Percentiles rank a stretch among this genome's conserved stretches.
These are phyloP conservation scores for Sycophila sp. DNA, from an alignment of 1,140 invertebrate species.

Conservation along the genomic window DNA sequence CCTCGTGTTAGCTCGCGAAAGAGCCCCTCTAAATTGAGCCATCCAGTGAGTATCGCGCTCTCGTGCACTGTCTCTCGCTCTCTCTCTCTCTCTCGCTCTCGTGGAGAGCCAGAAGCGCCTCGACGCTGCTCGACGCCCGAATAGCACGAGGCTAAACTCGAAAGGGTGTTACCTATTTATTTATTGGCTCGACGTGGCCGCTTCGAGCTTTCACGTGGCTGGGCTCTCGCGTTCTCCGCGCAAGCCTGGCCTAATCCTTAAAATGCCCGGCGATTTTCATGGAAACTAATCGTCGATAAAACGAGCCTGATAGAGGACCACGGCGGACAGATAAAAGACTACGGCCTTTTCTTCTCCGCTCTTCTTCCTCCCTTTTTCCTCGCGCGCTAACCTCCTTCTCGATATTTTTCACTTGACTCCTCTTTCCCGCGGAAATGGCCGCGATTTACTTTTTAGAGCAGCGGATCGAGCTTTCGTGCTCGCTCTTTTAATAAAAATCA, in stretches of 20 bases:
- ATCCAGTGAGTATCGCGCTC: conserved; percentile 43
- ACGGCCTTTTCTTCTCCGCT: not conserved
- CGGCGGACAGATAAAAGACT: not conserved
- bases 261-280: conserved; percentile 24
- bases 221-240: not conserved
- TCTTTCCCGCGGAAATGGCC: too few relatives aligned
- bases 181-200: conserved; percentile 45
- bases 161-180: conserved; percentile 53
- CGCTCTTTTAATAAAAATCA: too few relatives aligned
- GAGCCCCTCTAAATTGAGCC: conserved; percentile 54
- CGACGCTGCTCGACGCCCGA: too few relatives aligned
- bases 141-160: conserved; percentile 41
- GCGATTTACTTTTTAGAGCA: too few relatives aligned
- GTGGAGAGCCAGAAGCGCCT: too few relatives aligned
- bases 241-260: conserved; percentile 19
- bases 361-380: not conserved
- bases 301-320: not conserved
- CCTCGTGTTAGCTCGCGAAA: conserved; percentile 53
- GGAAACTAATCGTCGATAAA: conserved; percentile 18
- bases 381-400: too few relatives aligned
- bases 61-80: not conserved
- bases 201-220: not conserved
- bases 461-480: too few relatives aligned
- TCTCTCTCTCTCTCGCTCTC: not conserved
- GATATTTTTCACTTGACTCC: too few relatives aligned